Conservation (phyloP, 2,888 invertebrate genomes). For the Nemotelus nigrinus region DNA sequence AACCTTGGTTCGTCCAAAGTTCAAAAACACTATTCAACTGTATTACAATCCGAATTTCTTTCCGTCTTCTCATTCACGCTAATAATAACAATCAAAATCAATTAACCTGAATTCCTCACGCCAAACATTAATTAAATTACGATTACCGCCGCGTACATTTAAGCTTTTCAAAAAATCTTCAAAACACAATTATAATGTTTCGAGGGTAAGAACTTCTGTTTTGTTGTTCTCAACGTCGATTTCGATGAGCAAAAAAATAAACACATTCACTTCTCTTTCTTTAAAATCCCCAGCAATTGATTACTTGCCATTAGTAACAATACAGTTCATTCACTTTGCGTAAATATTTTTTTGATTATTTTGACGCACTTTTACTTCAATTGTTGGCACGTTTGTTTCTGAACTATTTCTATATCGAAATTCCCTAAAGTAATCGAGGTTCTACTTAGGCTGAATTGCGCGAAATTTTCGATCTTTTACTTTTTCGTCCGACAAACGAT, state of each 20-base stretch:
- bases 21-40: conserved; percentile 4
- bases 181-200: conserved; percentile 20
- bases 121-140: conserved; percentile 41
- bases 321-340: conserved; percentile 26
- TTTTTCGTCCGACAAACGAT: too few relatives aligned
- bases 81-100: conserved; percentile 22
- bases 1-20: conserved; percentile 2
- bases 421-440: background rate
- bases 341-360: background rate
- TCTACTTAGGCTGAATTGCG: too few relatives aligned
- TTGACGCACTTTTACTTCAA: conserved; percentile 24
- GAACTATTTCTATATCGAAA: background rate
- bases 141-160: conserved; percentile 21
- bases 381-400: background rate
- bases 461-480: too few relatives aligned
- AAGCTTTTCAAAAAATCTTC: conserved; percentile 8
- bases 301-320: too few relatives aligned
- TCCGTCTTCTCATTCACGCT: background rate
- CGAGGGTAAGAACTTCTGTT: background rate
- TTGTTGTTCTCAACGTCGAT: too few relatives aligned
- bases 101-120: conserved; percentile 29
- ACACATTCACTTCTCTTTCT: too few relatives aligned
- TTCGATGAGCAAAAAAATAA: too few relatives aligned
- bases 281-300: too few relatives aligned
- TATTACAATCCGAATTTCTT: background rate